Evolutionary conservation across 2,888 invertebrate genomes (phyloP), one percentile per base, ranked within the genome.

Genomic region (Colostygia pectinataria): DNA sequence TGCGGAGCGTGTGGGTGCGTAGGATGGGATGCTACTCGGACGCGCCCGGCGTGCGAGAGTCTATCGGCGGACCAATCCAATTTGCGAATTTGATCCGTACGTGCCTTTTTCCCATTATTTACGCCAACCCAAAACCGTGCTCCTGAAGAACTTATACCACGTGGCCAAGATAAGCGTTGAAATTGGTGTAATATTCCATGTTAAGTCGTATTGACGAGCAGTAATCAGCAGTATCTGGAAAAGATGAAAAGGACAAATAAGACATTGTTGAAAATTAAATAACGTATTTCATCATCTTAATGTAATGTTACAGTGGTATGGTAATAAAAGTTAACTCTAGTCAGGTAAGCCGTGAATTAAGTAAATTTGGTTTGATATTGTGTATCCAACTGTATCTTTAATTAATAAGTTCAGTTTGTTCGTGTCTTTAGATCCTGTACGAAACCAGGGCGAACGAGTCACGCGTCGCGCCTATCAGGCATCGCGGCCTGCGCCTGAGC

Each of bases 81-180:
- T 89, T 86, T 79, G 83, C 74, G 68, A 80, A 83, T 75, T 89
- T 88, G 84, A 88, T 89, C 78, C 90, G 85, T 76, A 79, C 89
- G 86, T 86, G 85, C 64, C 85, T 88, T 80, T 83, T 90, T 87
- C 83, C 90, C 90, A 90, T 90, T 84, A 87, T 90, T 90, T 80
- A 86, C 80, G 78, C 79, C 79, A 72, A 78, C 77, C 69, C 71
- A 63, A 68, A 71, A 66, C 65, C 68, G 74, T 74, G 65, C 66
- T 69, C 63, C 60, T 67, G 57, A 68, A 78, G 66, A 72, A 79
- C 69, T 84, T 71, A 84, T 66, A 74, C 66, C 63, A 48, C 60
- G 57, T 69, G 63, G 63, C 60, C 63, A 57, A 65, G 61, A 53
- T 59, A 58, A 36, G 55, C 50, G 59, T 61, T 61, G 65, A 52